Evolutionary conservation across 2,113 vertebrate species (phyloP).

Genomic region (Cebus imitator): DNA sequence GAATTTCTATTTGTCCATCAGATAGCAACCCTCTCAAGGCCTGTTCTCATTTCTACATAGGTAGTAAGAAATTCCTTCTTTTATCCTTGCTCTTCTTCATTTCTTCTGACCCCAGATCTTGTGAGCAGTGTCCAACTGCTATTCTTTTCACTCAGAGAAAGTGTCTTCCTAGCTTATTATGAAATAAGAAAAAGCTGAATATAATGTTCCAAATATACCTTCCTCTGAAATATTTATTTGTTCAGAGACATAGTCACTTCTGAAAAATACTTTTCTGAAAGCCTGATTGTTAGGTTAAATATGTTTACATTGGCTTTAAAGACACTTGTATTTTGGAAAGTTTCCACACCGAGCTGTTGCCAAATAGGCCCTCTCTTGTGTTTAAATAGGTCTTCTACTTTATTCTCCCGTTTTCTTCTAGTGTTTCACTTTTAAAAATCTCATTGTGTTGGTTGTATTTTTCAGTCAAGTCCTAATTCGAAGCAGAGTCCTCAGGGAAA

Average conservation of each 20-base stretch:
- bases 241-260: not conserved
- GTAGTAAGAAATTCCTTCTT: not conserved
- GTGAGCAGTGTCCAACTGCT: not conserved
- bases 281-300: not conserved
- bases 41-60: not conserved
- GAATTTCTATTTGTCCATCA: not conserved
- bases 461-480: slow-evolving; percentile 97
- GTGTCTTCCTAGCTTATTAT: slow-evolving; percentile 4
- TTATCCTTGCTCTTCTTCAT: not conserved
- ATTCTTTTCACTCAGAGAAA: not conserved
- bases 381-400: slow-evolving; percentile 39
- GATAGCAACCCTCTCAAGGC: not conserved
- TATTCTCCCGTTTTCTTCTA: slow-evolving; percentile 46
- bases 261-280: slow-evolving; percentile 21
- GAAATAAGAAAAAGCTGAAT: slow-evolving; percentile 4
- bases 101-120: not conserved
- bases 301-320: slow-evolving; percentile 3
- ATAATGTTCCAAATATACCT: not conserved
- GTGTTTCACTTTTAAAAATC: slow-evolving; percentile 63
- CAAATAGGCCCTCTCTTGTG: slow-evolving; percentile 55
- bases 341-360: slow-evolving; percentile 35
- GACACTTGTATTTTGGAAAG: slow-evolving; percentile 28
- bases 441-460: slow-evolving; percentile 67
- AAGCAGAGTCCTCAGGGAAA: slow-evolving; percentile 98
- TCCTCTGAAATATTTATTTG: slow-evolving; percentile 37